Evolutionary conservation across 2,113 vertebrate genomes (phyloP).

Genomic region (Anguilla rostrata): DNA sequence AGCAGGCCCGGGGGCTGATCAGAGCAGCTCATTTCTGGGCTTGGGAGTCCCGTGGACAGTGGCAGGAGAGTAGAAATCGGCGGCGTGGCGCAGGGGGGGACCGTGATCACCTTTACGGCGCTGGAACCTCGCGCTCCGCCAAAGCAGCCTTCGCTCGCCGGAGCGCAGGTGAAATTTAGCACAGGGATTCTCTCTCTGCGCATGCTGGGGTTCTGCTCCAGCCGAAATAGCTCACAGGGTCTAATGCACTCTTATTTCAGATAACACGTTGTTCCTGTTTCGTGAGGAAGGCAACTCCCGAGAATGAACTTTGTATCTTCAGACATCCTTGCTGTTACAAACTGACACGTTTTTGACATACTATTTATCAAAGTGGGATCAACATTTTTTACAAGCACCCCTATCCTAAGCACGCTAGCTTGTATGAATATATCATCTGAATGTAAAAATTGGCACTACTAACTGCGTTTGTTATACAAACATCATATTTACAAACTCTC

Average conservation of each 20-base stretch:
- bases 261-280: no score
- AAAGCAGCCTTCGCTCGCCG: not conserved
- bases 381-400: no score
- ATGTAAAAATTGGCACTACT: not conserved
- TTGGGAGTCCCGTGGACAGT: not conserved
- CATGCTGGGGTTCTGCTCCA: not conserved
- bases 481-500: not conserved
- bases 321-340: no score
- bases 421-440: not conserved
- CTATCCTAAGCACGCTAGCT: no score
- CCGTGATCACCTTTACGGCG: not conserved
- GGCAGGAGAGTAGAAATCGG: not conserved
- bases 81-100: no score
- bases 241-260: no score
- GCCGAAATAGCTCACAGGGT: no score
- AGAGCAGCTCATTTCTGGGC: not conserved
- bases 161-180: not conserved
- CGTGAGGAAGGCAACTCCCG: no score
- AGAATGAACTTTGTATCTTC: no score
- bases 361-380: no score
- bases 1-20: not conserved
- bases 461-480: not conserved
- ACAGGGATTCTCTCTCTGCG: not conserved
- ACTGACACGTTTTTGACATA: no score
- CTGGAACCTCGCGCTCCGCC: not conserved